These are phyloP conservation scores for Promerops cafer DNA, from an alignment of 2,113 vertebrate genomes.

Conservation along the genomic window DNA sequence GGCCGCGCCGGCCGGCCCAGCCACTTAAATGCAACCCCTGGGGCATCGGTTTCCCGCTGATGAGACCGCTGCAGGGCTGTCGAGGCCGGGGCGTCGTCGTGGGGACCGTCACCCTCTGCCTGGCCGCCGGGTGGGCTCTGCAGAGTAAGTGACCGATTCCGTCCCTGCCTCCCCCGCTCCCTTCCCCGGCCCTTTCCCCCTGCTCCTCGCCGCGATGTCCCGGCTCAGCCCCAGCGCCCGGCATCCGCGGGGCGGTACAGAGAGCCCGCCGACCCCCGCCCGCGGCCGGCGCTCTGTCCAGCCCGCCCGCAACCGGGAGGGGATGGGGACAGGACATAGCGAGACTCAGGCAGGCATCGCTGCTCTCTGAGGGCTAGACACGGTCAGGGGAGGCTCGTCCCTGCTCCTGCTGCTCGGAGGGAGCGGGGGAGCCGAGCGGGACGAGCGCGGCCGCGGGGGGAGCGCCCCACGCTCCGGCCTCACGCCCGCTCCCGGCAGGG, in stretches of 20 bases:
- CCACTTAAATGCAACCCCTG: neutral
- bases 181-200: neutral
- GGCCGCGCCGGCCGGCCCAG: neutral
- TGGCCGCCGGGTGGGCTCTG: conserved; percentile 60
- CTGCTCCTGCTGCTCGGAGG: neutral
- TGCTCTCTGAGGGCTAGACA: neutral
- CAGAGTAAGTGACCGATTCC: conserved; percentile 58
- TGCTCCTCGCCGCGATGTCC: neutral
- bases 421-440: neutral
- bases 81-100: neutral
- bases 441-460: neutral
- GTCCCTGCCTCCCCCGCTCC: neutral
- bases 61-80: conserved; percentile 40
- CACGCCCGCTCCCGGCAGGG: neutral
- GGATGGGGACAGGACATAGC: fast-evolving
- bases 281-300: neutral
- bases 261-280: neutral
- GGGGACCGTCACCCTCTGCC: conserved; percentile 51
- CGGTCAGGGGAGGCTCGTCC: neutral
- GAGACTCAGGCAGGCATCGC: neutral
- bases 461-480: neutral
- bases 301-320: too few species aligned
- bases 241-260: neutral
- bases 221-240: neutral
- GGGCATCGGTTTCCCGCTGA: neutral